These are phyloP conservation scores for Periophthalmodon schlosseri DNA, from an alignment of 2,113 vertebrate genomes.

Conservation along the genomic window DNA sequence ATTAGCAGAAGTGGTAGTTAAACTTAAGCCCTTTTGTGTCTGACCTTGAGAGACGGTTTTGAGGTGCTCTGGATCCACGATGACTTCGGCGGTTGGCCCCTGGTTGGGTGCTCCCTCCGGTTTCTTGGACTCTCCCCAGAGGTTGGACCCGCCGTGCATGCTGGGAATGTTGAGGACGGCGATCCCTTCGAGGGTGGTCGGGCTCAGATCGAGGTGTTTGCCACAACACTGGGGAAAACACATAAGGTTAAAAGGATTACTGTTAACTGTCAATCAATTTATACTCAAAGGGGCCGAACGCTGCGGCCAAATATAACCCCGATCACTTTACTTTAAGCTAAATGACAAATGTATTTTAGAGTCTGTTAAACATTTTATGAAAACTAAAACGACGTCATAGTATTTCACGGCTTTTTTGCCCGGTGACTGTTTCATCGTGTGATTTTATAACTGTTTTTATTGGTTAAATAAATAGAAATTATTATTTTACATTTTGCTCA, in stretches of 20 bases:
- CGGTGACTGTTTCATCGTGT: too few relatives aligned
- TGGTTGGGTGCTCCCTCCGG: conserved; percentile 43
- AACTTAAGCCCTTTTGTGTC: neutral
- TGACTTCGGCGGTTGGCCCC: conserved; percentile 68
- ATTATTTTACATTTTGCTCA: too few relatives aligned
- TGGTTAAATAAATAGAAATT: too few relatives aligned
- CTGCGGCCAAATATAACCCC: neutral
- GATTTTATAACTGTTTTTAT: too few relatives aligned
- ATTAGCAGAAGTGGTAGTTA: too few relatives aligned
- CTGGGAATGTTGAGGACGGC: conserved; percentile 94
- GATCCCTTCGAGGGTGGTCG: conserved; percentile 81
- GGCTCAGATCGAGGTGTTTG: conserved; percentile 80
- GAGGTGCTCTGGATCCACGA: conserved; percentile 83
- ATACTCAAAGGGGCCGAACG: neutral
- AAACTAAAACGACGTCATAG: neutral
- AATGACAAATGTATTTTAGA: neutral
- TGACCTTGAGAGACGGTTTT: conserved; percentile 85
- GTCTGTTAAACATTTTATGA: neutral
- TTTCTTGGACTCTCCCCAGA: conserved; percentile 89
- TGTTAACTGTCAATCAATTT: neutral
- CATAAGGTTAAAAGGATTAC: neutral
- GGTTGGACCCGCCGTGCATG: conserved; percentile 92
- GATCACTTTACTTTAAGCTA: neutral
- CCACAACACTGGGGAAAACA: conserved; percentile 80
- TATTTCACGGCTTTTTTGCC: neutral